Evolutionary conservation across 2,113 vertebrate species (phyloP), one percentile per base, ranked within the genome.

Genomic region (Gadus macrocephalus): DNA sequence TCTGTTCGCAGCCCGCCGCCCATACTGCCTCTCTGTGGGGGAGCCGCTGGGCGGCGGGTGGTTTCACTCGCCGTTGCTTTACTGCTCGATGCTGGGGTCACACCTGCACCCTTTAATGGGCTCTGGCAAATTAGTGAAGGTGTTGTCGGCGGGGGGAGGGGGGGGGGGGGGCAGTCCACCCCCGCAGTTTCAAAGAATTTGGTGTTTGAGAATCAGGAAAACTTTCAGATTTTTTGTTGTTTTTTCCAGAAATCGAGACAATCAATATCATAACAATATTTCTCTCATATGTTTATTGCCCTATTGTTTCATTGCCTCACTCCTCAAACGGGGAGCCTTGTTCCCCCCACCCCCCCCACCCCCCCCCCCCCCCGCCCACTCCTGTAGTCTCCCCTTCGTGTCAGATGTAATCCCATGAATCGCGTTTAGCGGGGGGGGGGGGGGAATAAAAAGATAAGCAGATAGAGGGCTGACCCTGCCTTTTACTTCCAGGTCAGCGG

Each of bases 401-500:
- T 83, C 73, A 81, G 15, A 58, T 14, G 5, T n/a, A 86, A 82
- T 86, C 69, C 78, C 80, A 80, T 85, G 76, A 84, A 79, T 80
- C 76, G 62, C 70, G 65, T 84, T 85, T 83, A 88, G 20, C 20
- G 20, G 20, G 20, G 20, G 20, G 20, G 20, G 20, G 25, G 25
- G 86, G 70, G 79, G 77, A 72, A 70, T 49, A 79, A 72, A 80
- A 81, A 81, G 77, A 66, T 82, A 83, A 84, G 81, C 74, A 79
- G 84, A 89, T 85, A 86, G 85, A 89, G 83, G 78, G 83, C 77
- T 86, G 83, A 84, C 82, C 89, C 70, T 19, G 72, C 75, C 73
- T 87, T 92, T n/a, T 91, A 83, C 90, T 88, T 91, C 87, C 85
- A 66, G 90, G 89, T 91, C 91, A 89, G 75, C 69, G 58, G 77